Percentiles rank a stretch among this genome's conserved stretches.
These are phyloP conservation scores for Echinarachnius parma DNA, from an alignment of 53 echinoderm and acorn worm species.

Conservation along the genomic window DNA sequence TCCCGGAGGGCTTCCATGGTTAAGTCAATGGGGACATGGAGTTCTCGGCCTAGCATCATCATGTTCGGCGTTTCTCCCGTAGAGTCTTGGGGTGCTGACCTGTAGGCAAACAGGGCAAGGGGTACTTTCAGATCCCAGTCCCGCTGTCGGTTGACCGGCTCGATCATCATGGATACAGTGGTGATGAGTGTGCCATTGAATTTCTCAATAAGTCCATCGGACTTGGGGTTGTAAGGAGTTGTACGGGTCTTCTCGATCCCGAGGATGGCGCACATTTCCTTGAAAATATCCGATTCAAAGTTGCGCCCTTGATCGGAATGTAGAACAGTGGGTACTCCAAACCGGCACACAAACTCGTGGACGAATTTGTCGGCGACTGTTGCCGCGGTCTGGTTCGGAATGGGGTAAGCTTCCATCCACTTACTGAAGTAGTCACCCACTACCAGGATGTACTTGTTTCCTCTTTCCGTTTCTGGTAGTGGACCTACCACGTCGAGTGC, in stretches of 20 bases:
- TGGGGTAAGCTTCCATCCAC: background rate
- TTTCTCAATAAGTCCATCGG: background rate
- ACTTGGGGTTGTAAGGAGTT: conserved; percentile 5
- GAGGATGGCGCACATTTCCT: background rate
- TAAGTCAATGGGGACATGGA: too few species aligned
- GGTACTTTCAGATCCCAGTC: background rate
- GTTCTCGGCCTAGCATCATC: background rate
- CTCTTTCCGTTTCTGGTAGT: background rate
- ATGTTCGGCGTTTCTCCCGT: conserved; percentile 1
- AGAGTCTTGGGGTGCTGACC: background rate
- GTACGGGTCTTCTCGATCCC: background rate
- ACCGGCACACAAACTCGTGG: conserved; percentile 6
- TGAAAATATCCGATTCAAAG: conserved; percentile 2
- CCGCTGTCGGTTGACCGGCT: background rate
- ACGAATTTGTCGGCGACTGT: background rate
- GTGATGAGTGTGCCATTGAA: too few species aligned
- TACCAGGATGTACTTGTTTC: conserved; percentile 5
- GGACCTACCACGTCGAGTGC: background rate
- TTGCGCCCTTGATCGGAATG: conserved; percentile 8
- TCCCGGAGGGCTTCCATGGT: too few species aligned
- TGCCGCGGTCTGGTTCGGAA: background rate
- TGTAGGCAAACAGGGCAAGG: too few species aligned
- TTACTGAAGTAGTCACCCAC: conserved; percentile 9
- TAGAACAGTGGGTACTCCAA: background rate
- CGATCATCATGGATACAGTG: background rate